Conservation (phyloP, 2,113 vertebrate genomes). For the Sinocyclocheilus anshuiensis region DNA sequence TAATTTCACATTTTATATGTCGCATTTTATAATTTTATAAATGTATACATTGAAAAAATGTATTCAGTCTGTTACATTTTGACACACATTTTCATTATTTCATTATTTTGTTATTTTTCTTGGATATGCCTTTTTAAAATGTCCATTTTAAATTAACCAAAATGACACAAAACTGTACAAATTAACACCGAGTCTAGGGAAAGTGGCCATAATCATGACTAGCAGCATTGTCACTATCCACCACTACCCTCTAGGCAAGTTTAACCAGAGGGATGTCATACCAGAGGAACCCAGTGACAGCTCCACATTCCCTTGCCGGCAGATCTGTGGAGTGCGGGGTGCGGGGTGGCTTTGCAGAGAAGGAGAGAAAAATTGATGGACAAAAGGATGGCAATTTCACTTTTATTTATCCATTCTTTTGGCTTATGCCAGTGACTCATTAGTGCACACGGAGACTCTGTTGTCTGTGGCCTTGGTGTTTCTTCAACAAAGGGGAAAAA, state of each 20-base stretch:
- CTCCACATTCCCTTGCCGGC: slow-evolving; percentile 20
- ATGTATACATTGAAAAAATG: too few species aligned
- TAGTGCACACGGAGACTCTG: slow-evolving; percentile 8
- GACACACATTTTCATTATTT: too few species aligned
- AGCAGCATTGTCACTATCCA: slow-evolving; percentile 29
- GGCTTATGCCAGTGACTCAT: slow-evolving; percentile 28
- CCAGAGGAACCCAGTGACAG: slow-evolving; percentile 3
- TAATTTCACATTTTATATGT: too few species aligned
- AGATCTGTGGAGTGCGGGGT: not conserved
- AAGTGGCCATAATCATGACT: slow-evolving; percentile 14
- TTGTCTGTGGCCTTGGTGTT: not conserved
- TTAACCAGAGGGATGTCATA: slow-evolving; percentile 26
- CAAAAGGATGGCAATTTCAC: slow-evolving; percentile 1
- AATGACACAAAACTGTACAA: not conserved
- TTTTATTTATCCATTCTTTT: slow-evolving; percentile 34
- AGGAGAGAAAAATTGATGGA: slow-evolving; percentile 13
- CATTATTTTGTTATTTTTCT: too few species aligned
- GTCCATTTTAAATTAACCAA: not conserved
- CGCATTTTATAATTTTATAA: too few species aligned
- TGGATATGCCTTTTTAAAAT: too few species aligned
- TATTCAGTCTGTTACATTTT: not conserved
- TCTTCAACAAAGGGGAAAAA: not conserved
- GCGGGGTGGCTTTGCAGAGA: not conserved
- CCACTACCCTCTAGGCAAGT: slow-evolving; percentile 13
- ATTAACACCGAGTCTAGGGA: not conserved